phyloP scores from a whole-genome alignment of 2,797 vertebrate species.

The Mionectes olivaceus region DNA sequence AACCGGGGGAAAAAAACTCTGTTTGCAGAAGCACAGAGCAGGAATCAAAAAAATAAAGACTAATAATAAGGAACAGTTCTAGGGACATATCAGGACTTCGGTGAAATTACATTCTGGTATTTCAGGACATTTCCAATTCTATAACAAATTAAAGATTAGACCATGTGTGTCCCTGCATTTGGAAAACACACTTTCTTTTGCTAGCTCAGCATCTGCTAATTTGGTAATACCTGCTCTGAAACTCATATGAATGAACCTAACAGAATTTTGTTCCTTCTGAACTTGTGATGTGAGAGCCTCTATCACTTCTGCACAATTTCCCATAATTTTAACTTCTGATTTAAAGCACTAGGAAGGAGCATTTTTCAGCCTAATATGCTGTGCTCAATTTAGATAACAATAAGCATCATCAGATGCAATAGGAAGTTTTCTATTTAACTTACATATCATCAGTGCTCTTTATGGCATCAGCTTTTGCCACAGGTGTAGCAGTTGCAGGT shows the following conservation, averaged over 20 bases:
- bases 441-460: not conserved
- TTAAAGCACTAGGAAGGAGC: not conserved
- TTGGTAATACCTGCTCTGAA: not conserved
- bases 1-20: not conserved
- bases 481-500: not conserved
- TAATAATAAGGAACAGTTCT: conserved; percentile 24
- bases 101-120: conserved; percentile 1
- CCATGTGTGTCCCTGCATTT: not conserved
- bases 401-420: not conserved
- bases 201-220: not conserved
- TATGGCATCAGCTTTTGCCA: not conserved
- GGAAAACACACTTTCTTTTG: not conserved
- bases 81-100: not conserved
- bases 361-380: not conserved
- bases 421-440: not conserved
- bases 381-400: not conserved
- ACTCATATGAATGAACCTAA: not conserved
- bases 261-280: not conserved
- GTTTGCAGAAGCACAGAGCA: not conserved
- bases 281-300: not conserved
- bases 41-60: not conserved
- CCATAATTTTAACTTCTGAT: not conserved
- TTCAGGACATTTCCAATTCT: not conserved
- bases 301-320: not conserved
- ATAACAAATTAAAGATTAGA: conserved; percentile 23